Evolutionary conservation across 2,888 invertebrate genomes (phyloP).

Genomic region (Vannuccia rotundouncinata): DNA sequence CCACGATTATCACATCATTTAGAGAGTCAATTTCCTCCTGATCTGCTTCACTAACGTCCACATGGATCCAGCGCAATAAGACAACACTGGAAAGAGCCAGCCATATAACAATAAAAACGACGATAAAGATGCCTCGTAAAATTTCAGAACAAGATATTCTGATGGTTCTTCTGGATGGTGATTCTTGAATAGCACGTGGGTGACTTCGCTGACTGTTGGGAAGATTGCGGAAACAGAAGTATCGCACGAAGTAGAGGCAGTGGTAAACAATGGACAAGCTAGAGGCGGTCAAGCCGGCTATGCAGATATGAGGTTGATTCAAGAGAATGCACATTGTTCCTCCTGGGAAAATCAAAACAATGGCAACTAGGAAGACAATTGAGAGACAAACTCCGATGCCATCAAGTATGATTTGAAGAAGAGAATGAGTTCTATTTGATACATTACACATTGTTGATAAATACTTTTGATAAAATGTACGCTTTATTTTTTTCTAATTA

Average conservation of each 20-base stretch:
- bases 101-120: not conserved
- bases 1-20: not conserved
- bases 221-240: not conserved
- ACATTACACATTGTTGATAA: not conserved
- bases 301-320: not conserved
- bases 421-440: not conserved
- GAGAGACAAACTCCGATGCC: not conserved
- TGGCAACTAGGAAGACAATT: not conserved
- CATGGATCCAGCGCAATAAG: not conserved
- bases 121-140: not conserved
- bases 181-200: not conserved
- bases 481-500: too few relatives aligned
- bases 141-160: not conserved
- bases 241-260: not conserved
- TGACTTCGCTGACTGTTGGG: not conserved
- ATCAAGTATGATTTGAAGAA: not conserved
- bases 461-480: too few relatives aligned
- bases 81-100: not conserved
- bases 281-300: not conserved
- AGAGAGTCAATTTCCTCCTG: not conserved
- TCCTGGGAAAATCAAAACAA: not conserved
- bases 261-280: not conserved
- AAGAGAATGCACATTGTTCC: not conserved
- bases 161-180: not conserved
- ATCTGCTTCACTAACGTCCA: not conserved